phyloP scores from a whole-genome alignment of 1,140 invertebrate genomes.

The Monochamus saltuarius region DNA sequence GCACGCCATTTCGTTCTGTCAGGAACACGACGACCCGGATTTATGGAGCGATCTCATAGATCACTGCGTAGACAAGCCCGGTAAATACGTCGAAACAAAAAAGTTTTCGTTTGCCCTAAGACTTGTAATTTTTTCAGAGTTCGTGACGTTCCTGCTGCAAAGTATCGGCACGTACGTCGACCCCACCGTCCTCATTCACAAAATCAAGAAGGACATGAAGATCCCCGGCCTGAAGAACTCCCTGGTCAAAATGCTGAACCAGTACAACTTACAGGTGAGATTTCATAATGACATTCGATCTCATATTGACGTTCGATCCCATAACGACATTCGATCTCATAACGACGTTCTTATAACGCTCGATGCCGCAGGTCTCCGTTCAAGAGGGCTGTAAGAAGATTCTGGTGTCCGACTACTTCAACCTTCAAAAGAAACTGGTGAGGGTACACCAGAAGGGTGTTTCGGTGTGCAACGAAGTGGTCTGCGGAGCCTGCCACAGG shows the following conservation, averaged over 20 bases:
- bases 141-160: conserved; percentile 74
- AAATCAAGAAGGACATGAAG: conserved; percentile 78
- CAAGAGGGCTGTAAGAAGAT: conserved; percentile 89
- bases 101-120: conserved; percentile 20
- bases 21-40: conserved; percentile 92
- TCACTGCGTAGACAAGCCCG: conserved; percentile 84
- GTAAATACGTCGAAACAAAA: conserved; percentile 52
- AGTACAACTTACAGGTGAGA: conserved; percentile 86
- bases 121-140: conserved; percentile 57
- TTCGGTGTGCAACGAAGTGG: conserved; percentile 67
- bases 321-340: conserved; percentile 1
- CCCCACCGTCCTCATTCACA: conserved; percentile 81
- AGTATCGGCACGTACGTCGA: conserved; percentile 89
- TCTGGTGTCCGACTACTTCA: conserved; percentile 84
- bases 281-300: conserved; percentile 5
- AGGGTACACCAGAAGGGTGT: conserved; percentile 76
- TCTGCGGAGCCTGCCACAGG: conserved; percentile 75
- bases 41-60: conserved; percentile 94
- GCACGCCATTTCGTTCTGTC: conserved; percentile 94
- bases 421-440: conserved; percentile 81
- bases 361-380: conserved; percentile 67
- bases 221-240: conserved; percentile 90
- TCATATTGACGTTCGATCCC: not conserved
- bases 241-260: conserved; percentile 92
- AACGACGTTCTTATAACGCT: not conserved